Percentiles rank a stretch among this genome's conserved stretches.
These are phyloP conservation scores for Pan troglodytes DNA, from an alignment of 2,113 vertebrate species.

Conservation along the genomic window DNA sequence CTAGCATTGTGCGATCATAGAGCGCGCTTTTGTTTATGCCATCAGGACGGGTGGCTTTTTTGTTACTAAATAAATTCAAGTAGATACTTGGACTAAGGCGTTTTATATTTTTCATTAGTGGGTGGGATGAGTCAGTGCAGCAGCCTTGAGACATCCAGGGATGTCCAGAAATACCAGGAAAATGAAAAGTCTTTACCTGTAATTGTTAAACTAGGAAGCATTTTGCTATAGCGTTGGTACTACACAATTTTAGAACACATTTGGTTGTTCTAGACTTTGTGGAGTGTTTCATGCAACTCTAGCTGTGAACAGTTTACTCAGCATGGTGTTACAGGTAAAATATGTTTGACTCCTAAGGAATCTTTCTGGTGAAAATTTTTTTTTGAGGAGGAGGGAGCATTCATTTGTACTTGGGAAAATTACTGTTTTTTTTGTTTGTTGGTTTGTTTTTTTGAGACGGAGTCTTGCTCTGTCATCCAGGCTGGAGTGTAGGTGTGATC, in stretches of 20 bases:
- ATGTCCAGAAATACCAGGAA: background rate
- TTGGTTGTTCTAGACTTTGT: background rate
- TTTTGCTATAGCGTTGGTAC: accelerated
- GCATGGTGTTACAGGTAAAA: accelerated
- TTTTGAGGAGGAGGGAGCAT: background rate
- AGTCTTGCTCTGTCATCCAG: no score
- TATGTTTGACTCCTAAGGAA: background rate
- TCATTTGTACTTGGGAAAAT: background rate
- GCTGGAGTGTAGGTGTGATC: no score
- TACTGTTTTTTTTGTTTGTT: no score
- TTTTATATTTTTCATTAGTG: background rate
- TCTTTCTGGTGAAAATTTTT: background rate
- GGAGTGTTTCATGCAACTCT: background rate
- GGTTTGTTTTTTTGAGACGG: no score
- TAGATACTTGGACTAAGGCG: no score
- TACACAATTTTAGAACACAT: no score
- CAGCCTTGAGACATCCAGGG: no score
- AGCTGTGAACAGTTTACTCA: background rate
- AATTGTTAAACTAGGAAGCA: background rate
- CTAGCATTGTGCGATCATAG: no score
- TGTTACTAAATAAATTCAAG: background rate
- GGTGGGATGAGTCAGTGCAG: background rate
- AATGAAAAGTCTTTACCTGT: accelerated
- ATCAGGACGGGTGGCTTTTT: background rate
- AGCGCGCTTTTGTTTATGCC: accelerated